Conservation (phyloP, 2,113 vertebrate species). For the Mus pahari region DNA sequence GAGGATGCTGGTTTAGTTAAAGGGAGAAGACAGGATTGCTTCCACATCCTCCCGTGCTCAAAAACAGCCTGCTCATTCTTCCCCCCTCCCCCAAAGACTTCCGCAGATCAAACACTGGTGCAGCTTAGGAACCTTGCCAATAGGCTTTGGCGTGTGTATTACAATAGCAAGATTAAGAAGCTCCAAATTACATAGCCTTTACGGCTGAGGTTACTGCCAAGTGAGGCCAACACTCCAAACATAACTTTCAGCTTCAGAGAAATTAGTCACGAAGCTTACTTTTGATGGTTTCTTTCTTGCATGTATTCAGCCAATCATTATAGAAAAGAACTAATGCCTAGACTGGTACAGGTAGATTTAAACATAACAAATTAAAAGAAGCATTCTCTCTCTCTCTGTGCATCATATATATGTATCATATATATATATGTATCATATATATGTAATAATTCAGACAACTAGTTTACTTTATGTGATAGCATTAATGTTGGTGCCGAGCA, state of each 20-base stretch:
- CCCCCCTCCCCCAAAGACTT: rapidly evolving
- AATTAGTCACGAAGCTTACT: background rate
- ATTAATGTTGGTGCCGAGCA: background rate
- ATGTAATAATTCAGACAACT: background rate
- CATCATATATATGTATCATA: no score
- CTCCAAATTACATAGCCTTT: background rate
- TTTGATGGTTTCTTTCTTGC: background rate
- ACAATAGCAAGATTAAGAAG: background rate
- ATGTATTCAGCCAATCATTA: background rate
- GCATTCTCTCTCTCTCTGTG: no score
- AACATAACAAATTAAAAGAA: background rate
- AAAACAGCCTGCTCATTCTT: background rate
- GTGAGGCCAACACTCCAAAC: background rate
- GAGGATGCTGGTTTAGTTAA: background rate
- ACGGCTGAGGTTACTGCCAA: background rate
- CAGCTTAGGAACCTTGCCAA: background rate
- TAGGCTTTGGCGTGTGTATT: background rate
- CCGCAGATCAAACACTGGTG: background rate
- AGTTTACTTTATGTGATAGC: background rate
- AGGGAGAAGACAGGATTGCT: background rate
- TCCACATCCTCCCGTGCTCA: background rate
- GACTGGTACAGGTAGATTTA: background rate
- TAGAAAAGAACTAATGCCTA: background rate
- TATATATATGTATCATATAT: no score
- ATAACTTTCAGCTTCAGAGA: background rate